A percentile compares a stretch with the other conserved stretches of the same genome.
phyloP scores from a whole-genome alignment of 2,797 vertebrate genomes.

The Rallus crepitans region DNA sequence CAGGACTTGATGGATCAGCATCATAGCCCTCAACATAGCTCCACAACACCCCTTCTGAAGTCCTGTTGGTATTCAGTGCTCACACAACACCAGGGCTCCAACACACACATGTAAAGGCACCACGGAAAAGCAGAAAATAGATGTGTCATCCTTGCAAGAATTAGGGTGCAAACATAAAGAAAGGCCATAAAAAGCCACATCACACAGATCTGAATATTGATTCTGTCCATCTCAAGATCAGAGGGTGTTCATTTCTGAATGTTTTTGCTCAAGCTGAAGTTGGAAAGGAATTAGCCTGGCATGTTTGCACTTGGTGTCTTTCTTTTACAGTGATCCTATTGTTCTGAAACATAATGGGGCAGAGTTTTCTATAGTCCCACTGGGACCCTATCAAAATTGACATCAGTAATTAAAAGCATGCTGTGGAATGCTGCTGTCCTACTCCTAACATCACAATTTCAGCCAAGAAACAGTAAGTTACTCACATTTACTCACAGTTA shows the following conservation, averaged over 20 bases:
- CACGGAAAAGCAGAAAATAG: not conserved
- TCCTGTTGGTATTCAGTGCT: not conserved
- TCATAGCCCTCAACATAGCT: not conserved
- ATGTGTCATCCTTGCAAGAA: not conserved
- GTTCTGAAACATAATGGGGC: constrained; percentile 78
- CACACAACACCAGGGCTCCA: not conserved
- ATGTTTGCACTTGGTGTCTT: constrained; percentile 60
- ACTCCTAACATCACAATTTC: constrained; percentile 52
- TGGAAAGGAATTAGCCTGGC: constrained; percentile 61
- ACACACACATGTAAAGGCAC: rapidly evolving
- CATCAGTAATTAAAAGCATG: constrained; percentile 74
- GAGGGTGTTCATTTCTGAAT: not conserved
- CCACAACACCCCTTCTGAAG: not conserved
- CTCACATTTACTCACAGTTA: constrained; percentile 69
- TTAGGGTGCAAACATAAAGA: rapidly evolving
- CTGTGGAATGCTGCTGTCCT: constrained; percentile 62
- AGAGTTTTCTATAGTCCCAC: constrained; percentile 73
- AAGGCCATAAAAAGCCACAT: not conserved
- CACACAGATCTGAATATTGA: not conserved
- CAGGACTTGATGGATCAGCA: not conserved
- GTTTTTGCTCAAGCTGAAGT: not conserved
- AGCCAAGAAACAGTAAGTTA: constrained; percentile 75
- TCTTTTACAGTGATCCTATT: constrained; percentile 74
- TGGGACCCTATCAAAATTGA: constrained; percentile 73
- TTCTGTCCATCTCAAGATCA: not conserved